Conservation (phyloP, 2,888 invertebrate species). For the Suillia variegata region DNA sequence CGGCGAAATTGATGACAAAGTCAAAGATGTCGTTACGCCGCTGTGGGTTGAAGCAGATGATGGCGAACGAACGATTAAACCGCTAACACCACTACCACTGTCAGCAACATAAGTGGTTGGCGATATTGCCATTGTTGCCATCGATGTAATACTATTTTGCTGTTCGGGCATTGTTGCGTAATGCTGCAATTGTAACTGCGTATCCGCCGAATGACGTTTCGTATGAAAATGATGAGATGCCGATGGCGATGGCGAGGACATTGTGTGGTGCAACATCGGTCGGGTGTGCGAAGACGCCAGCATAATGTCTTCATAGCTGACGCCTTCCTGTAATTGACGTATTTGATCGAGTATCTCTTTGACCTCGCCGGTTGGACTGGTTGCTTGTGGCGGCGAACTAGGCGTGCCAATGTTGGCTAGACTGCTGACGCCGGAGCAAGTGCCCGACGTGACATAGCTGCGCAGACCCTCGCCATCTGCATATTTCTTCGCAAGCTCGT, state of each 20-base stretch:
- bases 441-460: slow-evolving; percentile 63
- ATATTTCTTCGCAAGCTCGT: slow-evolving; percentile 44
- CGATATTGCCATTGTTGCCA: slow-evolving; percentile 19
- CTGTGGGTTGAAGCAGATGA: neutral
- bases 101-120: slow-evolving; percentile 8
- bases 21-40: neutral
- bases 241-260: slow-evolving; percentile 40
- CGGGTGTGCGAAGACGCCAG: slow-evolving; percentile 32
- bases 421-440: slow-evolving; percentile 73
- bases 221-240: too few relatives aligned
- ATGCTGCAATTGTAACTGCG: slow-evolving; percentile 25
- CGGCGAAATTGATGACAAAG: slow-evolving; percentile 17
- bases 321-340: slow-evolving; percentile 66
- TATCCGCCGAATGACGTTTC: slow-evolving; percentile 17
- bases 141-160: slow-evolving; percentile 40
- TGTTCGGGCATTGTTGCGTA: slow-evolving; percentile 38
- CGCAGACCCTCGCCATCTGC: slow-evolving; percentile 47
- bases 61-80: neutral
- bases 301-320: slow-evolving; percentile 58
- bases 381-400: slow-evolving; percentile 79
- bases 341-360: slow-evolving; percentile 76
- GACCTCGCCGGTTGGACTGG: slow-evolving; percentile 79
- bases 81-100: neutral
- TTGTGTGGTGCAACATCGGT: slow-evolving; percentile 47
- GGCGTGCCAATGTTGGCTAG: slow-evolving; percentile 71